Evolutionary conservation across 2,113 vertebrate species (phyloP).

Genomic region (Pituophis catenifer): DNA sequence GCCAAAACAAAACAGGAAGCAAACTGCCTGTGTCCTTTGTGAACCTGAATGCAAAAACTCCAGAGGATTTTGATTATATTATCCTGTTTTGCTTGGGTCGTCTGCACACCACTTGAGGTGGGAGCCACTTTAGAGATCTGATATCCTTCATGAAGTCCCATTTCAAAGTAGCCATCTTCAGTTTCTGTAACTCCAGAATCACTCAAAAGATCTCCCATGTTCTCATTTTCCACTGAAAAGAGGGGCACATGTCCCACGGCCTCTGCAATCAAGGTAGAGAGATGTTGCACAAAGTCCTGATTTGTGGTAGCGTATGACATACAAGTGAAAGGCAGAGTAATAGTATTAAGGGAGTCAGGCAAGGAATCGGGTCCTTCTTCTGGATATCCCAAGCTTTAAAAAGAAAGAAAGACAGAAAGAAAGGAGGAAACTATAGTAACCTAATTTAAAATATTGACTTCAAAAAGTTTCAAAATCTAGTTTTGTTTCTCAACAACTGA

Average conservation of each 20-base stretch:
- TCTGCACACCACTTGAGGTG: conserved; percentile 42
- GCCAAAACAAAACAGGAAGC: conserved; percentile 85
- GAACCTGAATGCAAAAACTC: conserved; percentile 82
- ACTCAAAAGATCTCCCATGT: conserved; percentile 31
- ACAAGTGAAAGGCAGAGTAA: conserved; percentile 80
- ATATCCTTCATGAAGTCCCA: conserved; percentile 82
- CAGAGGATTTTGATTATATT: conserved; percentile 78
- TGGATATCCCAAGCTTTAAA: conserved; percentile 56
- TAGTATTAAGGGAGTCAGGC: conserved; percentile 63
- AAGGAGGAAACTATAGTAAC: conserved; percentile 25
- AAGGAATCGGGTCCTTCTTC: conserved; percentile 66
- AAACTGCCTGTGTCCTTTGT: conserved; percentile 76
- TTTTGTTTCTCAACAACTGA: background rate
- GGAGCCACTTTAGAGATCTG: conserved; percentile 64
- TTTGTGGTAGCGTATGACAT: conserved; percentile 77
- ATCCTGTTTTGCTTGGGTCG: conserved; percentile 43
- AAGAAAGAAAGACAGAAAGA: conserved; percentile 2
- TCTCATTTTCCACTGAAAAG: conserved; percentile 56
- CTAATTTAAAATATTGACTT: conserved; percentile 14
- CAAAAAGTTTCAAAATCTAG: background rate
- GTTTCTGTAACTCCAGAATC: conserved; percentile 49
- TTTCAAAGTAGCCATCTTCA: conserved; percentile 93
- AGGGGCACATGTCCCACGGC: conserved; percentile 58
- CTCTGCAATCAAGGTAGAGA: conserved; percentile 76
- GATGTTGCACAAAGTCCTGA: conserved; percentile 80